Conservation (phyloP, 2,888 invertebrate genomes). For the Cistogaster globosa region DNA sequence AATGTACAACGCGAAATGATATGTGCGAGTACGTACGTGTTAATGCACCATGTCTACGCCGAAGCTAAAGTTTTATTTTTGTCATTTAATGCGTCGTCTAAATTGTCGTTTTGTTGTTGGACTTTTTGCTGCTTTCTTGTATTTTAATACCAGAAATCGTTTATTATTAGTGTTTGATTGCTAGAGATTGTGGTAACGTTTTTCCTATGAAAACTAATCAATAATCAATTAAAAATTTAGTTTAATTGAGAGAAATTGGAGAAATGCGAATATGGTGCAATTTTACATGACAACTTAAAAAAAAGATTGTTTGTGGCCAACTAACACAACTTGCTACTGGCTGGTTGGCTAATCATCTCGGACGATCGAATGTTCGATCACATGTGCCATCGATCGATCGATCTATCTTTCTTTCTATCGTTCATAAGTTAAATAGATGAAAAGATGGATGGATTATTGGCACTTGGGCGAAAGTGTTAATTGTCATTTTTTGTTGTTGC, state of each 20-base stretch:
- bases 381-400: slow-evolving; percentile 33
- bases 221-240: slow-evolving; percentile 71
- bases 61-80: not conserved
- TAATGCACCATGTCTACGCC: not conserved
- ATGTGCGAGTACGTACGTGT: not conserved
- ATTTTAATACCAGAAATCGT: slow-evolving; percentile 66
- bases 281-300: slow-evolving; percentile 59
- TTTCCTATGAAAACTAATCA: slow-evolving; percentile 68
- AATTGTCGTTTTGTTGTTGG: not conserved
- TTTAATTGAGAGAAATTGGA: slow-evolving; percentile 72
- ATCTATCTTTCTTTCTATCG: slow-evolving; percentile 31
- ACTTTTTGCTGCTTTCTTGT: not conserved
- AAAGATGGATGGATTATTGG: slow-evolving; percentile 55
- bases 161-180: slow-evolving; percentile 52
- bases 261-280: slow-evolving; percentile 71
- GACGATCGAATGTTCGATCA: slow-evolving; percentile 11
- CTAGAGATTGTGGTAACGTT: slow-evolving; percentile 30
- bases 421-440: slow-evolving; percentile 19
- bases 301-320: slow-evolving; percentile 43
- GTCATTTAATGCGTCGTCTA: slow-evolving; percentile 53
- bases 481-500: slow-evolving; percentile 64
- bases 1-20: not conserved
- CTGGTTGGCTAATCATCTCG: not conserved
- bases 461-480: slow-evolving; percentile 74
- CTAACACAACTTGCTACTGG: slow-evolving; percentile 24